phyloP scores from a whole-genome alignment of 1,140 invertebrate species.

The Paraescarpia echinospica region DNA sequence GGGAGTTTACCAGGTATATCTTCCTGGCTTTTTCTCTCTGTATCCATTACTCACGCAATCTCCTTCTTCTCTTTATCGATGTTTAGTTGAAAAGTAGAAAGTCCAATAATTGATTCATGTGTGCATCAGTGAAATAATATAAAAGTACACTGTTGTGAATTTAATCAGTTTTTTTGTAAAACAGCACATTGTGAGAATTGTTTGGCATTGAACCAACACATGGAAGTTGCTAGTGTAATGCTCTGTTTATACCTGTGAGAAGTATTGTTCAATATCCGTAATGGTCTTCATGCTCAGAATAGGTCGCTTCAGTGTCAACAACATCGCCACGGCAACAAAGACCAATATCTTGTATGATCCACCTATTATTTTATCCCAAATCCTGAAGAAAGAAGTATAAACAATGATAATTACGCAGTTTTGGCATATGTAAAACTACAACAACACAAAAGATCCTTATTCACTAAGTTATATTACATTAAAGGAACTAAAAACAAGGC shows the following conservation, averaged over 20 bases:
- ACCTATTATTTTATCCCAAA: constrained; percentile 85
- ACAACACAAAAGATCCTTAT: background rate
- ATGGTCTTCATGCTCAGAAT: constrained; percentile 66
- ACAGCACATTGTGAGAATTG: background rate
- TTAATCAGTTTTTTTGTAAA: background rate
- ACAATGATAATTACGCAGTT: background rate
- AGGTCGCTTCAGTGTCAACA: constrained; percentile 69
- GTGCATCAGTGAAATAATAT: no score
- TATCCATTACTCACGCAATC: no score
- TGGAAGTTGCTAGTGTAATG: background rate
- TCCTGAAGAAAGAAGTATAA: constrained; percentile 63
- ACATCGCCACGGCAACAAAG: constrained; percentile 73
- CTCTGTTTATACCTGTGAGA: constrained; percentile 65
- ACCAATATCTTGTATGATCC: constrained; percentile 80
- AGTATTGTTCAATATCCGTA: constrained; percentile 66
- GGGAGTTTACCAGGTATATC: no score
- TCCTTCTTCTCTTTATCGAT: no score
- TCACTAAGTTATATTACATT: no score
- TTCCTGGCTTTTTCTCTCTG: no score
- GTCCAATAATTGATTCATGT: no score
- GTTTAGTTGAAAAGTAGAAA: no score
- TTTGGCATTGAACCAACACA: background rate
- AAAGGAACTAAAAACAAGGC: no score
- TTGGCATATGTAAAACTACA: background rate
- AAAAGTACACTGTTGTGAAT: no score